Conservation (phyloP, 2,797 vertebrate species). For the Gorsachius magnificus region DNA sequence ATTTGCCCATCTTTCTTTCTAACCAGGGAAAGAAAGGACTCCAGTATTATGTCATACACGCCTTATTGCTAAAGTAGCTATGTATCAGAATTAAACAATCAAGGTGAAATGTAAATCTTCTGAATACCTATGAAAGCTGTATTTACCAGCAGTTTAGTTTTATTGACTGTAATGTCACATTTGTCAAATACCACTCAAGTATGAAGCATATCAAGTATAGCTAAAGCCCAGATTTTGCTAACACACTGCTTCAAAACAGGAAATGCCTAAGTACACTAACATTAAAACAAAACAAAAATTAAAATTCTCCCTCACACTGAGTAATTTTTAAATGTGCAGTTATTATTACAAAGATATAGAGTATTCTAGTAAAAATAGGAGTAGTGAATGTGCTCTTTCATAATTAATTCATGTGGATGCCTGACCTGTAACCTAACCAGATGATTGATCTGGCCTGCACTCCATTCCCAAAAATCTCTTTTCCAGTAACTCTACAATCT, state of each 20-base stretch:
- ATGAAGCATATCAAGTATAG: not conserved
- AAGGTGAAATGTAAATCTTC: not conserved
- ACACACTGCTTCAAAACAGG: not conserved
- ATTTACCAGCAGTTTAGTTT: not conserved
- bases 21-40: not conserved
- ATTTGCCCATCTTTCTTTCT: not conserved
- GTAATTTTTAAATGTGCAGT: not conserved
- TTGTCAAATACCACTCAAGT: not conserved
- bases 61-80: not conserved
- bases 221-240: not conserved
- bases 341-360: not conserved
- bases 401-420: not conserved
- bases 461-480: not conserved
- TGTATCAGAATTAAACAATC: not conserved
- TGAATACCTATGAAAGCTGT: not conserved
- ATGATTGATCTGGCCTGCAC: not conserved
- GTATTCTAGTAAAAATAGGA: not conserved
- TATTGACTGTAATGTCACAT: not conserved
- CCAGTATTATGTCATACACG: accelerated
- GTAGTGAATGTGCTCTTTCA: not conserved
- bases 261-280: not conserved
- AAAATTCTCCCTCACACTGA: not conserved
- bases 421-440: not conserved
- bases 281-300: not conserved
- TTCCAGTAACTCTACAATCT: not conserved